A percentile compares a stretch with the other conserved stretches of the same genome.
Evolutionary conservation across 2,888 invertebrate genomes (phyloP).

Genomic region (Selenia dentaria): DNA sequence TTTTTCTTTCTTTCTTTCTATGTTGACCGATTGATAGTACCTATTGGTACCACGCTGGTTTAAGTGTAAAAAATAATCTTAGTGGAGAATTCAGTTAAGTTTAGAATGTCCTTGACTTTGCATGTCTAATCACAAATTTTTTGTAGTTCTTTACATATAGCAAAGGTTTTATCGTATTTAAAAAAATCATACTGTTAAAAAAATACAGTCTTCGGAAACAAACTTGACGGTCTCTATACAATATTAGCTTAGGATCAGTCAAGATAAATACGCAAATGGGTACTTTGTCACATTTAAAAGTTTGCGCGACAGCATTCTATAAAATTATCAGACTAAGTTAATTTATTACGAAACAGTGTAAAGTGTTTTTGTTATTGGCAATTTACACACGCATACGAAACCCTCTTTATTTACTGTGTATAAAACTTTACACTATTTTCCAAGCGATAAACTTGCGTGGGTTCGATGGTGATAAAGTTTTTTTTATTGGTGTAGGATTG

Average conservation of each 20-base stretch:
- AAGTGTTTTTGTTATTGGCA: constrained; percentile 3
- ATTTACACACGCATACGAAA: constrained; percentile 11
- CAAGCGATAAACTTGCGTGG: constrained; percentile 19
- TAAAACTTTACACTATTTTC: constrained; percentile 17
- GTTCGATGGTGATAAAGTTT: constrained; percentile 18
- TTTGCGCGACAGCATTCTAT: neutral
- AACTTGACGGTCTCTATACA: neutral
- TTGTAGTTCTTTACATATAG: too few relatives aligned
- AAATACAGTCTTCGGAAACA: neutral
- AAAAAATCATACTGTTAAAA: too few relatives aligned
- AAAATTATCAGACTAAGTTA: neutral
- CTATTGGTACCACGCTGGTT: too few relatives aligned
- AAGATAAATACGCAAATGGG: neutral
- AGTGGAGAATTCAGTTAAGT: too few relatives aligned
- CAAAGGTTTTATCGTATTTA: too few relatives aligned
- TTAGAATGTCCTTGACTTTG: too few relatives aligned
- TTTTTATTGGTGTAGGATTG: constrained; percentile 17
- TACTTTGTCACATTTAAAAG: too few relatives aligned
- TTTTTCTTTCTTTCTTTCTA: too few relatives aligned
- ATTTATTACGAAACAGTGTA: neutral
- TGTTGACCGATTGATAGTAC: too few relatives aligned
- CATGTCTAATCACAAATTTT: too few relatives aligned
- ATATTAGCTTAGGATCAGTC: neutral
- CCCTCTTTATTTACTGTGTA: constrained; percentile 15
- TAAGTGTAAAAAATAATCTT: too few relatives aligned